A percentile compares a stretch with the other conserved stretches of the same genome.
Conservation (phyloP, 2,888 invertebrate species). For the Anagyrus pseudococci region DNA sequence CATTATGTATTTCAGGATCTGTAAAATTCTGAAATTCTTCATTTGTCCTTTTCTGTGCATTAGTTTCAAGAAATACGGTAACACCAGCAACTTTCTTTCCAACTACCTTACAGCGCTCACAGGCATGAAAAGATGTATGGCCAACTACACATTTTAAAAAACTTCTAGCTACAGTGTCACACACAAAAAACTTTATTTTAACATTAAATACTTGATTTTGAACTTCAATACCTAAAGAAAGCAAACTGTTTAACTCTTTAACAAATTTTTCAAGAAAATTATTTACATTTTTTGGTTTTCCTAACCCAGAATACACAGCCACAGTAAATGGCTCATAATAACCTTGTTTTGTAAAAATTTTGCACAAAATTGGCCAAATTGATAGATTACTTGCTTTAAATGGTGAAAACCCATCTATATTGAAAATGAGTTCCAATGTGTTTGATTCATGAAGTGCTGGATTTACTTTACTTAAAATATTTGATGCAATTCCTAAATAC, state of each 20-base stretch:
- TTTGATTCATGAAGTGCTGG: not conserved
- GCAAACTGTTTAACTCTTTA: not conserved
- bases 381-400: not conserved
- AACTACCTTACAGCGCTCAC: not conserved
- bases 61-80: not conserved
- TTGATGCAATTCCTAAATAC: not conserved
- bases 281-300: not conserved
- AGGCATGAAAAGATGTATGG: not conserved
- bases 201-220: not conserved
- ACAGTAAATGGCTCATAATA: not conserved
- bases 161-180: not conserved
- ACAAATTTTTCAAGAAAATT: not conserved
- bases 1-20: not conserved
- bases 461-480: not conserved
- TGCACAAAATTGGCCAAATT: constrained; percentile 3
- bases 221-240: not conserved
- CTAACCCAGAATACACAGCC: not conserved
- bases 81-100: not conserved
- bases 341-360: not conserved
- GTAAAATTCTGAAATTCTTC: not conserved
- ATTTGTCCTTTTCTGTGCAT: not conserved
- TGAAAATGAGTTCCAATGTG: constrained; percentile 3
- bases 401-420: constrained; percentile 5
- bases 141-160: not conserved
- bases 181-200: not conserved